Base-by-base conservation (phyloP, 2,888 invertebrate species). In the Fragum sueziense region DNA sequence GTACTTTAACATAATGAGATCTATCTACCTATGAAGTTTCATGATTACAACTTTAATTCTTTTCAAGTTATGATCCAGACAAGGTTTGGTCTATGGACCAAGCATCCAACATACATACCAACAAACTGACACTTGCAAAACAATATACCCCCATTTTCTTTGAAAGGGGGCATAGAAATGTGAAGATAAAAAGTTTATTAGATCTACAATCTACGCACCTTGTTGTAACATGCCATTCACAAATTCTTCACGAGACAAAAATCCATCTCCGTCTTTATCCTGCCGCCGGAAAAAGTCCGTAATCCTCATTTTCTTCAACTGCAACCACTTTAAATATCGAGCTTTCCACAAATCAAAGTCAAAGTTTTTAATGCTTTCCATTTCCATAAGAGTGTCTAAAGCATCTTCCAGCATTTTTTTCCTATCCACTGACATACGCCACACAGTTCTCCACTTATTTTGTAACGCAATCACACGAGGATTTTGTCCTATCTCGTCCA, bases 361-460 rank as follows among this genome's bases (percentile, higher is more conserved):
- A 87, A 93, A 93, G 86, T 91, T 93, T 86, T 92, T 92, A 82
- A 93, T 91, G 75, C 91, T 93, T 79, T 93, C 93, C 88, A 93
- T 92, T 91, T 93, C 93, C 31, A 92, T 70, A 70, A 93, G 82
- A 34, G 91, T 91, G 65, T 93, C 93, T 34, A 91, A 87, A 14
- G 89, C 86, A 82, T 93, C 93, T 79, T 93, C 93, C 51, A 93
- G 85, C 57, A 87, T 87, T 80, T 93, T 93, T 86, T 93, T 93
- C 70, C 93, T 82, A 78, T 93, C 93, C 17, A 93, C 90, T 11
- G 92, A 92, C 90, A 92, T 91, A 34, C 92, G 74, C 92, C 93
- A 93, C 31, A 93, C 92, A 3, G 87, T 88, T 51, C 93, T 73
- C 93, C 93, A 93, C 76, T 89, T 90, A 83, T 91, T 92, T 82